Percentiles rank a stretch among this genome's conserved stretches.
Conservation (phyloP, 2,113 vertebrate species). For the Cavia aperea region DNA sequence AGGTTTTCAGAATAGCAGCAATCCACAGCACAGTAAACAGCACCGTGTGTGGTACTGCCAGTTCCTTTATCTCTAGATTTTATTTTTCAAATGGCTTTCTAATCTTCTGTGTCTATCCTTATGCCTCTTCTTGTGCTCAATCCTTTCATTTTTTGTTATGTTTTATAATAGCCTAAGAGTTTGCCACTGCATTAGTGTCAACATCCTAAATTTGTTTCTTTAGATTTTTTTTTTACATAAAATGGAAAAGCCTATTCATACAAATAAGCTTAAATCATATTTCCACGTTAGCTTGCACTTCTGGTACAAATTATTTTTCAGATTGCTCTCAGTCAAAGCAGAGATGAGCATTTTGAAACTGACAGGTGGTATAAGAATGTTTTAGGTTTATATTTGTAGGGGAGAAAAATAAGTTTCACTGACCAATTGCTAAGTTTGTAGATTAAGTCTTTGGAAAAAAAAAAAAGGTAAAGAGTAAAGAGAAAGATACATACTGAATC, state of each 20-base stretch:
- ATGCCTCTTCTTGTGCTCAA: neutral
- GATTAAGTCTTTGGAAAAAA: neutral
- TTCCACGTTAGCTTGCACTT: neutral
- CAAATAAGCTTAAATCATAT: neutral
- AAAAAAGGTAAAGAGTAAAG: neutral
- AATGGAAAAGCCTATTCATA: neutral
- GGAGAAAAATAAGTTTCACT: neutral
- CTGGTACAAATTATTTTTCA: neutral
- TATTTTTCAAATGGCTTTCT: neutral
- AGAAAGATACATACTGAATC: neutral
- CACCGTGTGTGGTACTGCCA: neutral
- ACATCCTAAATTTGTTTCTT: neutral
- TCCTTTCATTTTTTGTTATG: neutral
- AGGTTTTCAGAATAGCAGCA: neutral
- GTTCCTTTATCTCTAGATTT: neutral
- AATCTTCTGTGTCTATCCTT: neutral
- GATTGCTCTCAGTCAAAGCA: neutral
- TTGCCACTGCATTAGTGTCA: neutral
- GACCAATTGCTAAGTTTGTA: neutral
- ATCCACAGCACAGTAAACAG: neutral
- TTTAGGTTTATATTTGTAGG: neutral
- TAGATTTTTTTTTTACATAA: neutral
- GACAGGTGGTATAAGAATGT: neutral
- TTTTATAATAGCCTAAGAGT: neutral
- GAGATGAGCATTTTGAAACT: neutral